Percentiles rank a stretch among this genome's conserved stretches.
These are phyloP conservation scores for Borostomias antarcticus DNA, from an alignment of 2,797 vertebrate genomes.

Conservation along the genomic window DNA sequence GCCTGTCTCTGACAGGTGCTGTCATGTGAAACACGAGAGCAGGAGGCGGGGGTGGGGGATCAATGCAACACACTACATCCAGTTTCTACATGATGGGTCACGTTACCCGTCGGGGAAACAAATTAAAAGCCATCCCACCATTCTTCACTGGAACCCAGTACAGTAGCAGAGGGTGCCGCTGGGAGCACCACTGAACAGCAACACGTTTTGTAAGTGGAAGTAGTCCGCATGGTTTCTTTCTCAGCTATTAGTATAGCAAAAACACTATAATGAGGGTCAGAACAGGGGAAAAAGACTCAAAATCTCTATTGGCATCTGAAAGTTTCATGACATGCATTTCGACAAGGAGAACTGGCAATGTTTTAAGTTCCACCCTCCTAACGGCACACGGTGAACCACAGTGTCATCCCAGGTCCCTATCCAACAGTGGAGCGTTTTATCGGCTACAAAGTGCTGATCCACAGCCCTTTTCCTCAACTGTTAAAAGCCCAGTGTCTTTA, in stretches of 20 bases:
- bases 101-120: constrained; percentile 47
- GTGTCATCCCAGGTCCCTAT: not conserved
- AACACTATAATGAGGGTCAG: not conserved
- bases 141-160: constrained; percentile 5
- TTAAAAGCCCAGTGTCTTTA: constrained; percentile 31
- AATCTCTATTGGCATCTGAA: not conserved
- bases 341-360: not conserved
- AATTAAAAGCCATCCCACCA: constrained; percentile 31
- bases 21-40: constrained; percentile 59
- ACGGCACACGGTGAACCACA: not conserved
- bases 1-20: constrained; percentile 43
- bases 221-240: not conserved
- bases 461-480: constrained; percentile 44
- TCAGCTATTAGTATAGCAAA: not conserved
- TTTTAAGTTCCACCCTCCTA: not conserved
- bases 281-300: not conserved
- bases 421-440: not conserved
- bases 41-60: constrained; percentile 31
- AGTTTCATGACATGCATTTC: not conserved
- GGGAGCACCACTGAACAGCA: not conserved
- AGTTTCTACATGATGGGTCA: constrained; percentile 39
- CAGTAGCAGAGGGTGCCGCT: not conserved
- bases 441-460: constrained; percentile 4
- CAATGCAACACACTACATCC: constrained; percentile 53
- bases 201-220: not conserved